A percentile compares a stretch with the other conserved stretches of the same genome.
Evolutionary conservation across 2,888 invertebrate species (phyloP).

Genomic region (Actias luna): DNA sequence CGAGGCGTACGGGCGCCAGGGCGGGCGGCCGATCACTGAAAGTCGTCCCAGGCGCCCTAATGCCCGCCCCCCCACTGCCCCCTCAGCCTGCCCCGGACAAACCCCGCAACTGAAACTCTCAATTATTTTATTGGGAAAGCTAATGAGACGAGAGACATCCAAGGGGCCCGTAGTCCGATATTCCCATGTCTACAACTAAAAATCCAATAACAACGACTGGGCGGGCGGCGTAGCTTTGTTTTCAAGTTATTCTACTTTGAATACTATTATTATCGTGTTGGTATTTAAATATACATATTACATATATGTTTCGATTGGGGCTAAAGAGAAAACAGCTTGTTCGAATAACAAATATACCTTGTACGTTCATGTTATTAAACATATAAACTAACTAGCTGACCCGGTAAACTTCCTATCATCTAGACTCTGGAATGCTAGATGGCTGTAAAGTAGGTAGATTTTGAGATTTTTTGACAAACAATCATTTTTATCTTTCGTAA

Average conservation of each 20-base stretch:
- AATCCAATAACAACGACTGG: constrained; percentile 1
- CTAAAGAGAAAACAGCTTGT: not conserved
- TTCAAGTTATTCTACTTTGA: not conserved
- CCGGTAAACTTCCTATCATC: no score
- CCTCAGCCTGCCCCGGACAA: constrained; percentile 34
- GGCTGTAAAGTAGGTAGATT: no score
- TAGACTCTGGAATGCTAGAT: no score
- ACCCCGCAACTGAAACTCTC: constrained; percentile 69
- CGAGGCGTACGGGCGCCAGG: constrained; percentile 62
- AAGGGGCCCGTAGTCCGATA: constrained; percentile 52
- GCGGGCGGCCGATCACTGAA: constrained; percentile 72
- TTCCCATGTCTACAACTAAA: constrained; percentile 40
- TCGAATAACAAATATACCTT: not conserved
- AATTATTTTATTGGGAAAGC: constrained; percentile 80
- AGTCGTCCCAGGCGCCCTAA: constrained; percentile 52
- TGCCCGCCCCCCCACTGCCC: constrained; percentile 40
- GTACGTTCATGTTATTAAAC: not conserved
- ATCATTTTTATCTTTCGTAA: no score
- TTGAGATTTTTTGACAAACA: no score
- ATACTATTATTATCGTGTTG: not conserved
- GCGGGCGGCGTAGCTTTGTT: not conserved
- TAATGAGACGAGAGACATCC: constrained; percentile 76
- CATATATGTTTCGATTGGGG: not conserved
- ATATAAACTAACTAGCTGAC: not conserved
- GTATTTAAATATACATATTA: no score